phyloP scores from a whole-genome alignment of 2,113 vertebrate species.

The Poeciliopsis turrubarensis region DNA sequence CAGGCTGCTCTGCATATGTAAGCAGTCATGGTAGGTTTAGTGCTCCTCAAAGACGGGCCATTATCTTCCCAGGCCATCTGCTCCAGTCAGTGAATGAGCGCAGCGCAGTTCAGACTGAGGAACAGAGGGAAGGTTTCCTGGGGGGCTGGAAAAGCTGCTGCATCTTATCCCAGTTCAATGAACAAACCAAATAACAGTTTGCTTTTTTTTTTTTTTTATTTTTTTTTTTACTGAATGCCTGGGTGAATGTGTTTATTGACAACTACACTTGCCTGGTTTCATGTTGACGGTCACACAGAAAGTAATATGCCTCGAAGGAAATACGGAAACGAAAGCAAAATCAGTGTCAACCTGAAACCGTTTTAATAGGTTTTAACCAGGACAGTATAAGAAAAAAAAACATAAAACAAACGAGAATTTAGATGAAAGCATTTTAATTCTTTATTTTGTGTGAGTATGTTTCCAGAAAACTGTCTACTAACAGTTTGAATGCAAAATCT shows the following conservation, averaged over 20 bases:
- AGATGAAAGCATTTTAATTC: no score
- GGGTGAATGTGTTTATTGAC: neutral
- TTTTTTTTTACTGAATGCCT: neutral
- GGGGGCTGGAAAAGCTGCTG: neutral
- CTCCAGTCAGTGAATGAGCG: conserved; percentile 34
- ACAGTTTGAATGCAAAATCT: no score
- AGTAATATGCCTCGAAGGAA: neutral
- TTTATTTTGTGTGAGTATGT: no score
- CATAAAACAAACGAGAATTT: no score
- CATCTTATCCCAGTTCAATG: conserved; percentile 4
- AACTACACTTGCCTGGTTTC: neutral
- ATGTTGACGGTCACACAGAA: neutral
- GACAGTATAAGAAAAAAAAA: no score
- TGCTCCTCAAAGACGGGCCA: conserved; percentile 29
- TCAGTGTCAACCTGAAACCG: neutral
- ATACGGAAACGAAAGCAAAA: neutral
- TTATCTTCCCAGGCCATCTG: conserved; percentile 36
- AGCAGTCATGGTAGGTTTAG: conserved; percentile 34
- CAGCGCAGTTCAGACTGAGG: conserved; percentile 8
- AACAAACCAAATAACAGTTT: neutral
- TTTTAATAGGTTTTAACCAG: no score
- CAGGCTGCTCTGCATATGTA: conserved; percentile 6
- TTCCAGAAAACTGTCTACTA: no score
- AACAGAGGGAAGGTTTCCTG: conserved; percentile 5
- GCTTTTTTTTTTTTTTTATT: neutral